Evolutionary conservation across 2,113 vertebrate genomes (phyloP), one percentile per base, ranked within the genome.

Genomic region (Motacilla tschutschensis): DNA sequence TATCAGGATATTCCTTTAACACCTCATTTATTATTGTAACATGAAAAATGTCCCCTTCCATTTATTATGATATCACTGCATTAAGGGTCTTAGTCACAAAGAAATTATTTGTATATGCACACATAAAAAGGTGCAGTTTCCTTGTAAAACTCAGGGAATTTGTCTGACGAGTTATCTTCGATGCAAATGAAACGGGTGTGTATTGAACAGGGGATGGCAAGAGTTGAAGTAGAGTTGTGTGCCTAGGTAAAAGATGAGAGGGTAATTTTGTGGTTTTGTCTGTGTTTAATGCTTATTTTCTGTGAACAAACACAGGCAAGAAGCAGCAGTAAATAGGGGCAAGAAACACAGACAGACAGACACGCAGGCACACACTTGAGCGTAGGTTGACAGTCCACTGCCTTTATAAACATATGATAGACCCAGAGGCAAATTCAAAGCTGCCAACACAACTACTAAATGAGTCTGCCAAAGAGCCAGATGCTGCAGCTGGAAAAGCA

Each of bases 21-120:
- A 92, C 59, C 87, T 92, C 83, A 87, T 94, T 94, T 95, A 84
- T 95, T 93, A 94, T 28, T 78, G 53, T 79, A 89, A 85, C 80
- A 88, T 94, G 78, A 95, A 95, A 95, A 96, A 94, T 70, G 54
- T 84, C 76, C 59, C 83, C 58, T 94, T 93, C 69, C 33, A 85
- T 87, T 89, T 92, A 75, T 90, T 95, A 80, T 44, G 75, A 44
- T 76, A 79, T 75, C 72, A 66, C 50, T 44, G n/a, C 31, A 60
- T 85, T 88, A 93, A 94, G 47, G 59, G 63, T 89, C 88, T 92
- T 93, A 87, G 70, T 94, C 69, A 88, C 66, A 83, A 94, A 95
- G 46, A 91, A 88, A 80, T 91, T 6, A 86, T 77, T 93, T 89
- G 66, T 81, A 78, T 59, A 81, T 10, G 48, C 50, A 44, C 24